Percentiles rank a stretch among this genome's conserved stretches.
phyloP scores from a whole-genome alignment of 2,797 vertebrate species.

The Clarias laeviceps region DNA sequence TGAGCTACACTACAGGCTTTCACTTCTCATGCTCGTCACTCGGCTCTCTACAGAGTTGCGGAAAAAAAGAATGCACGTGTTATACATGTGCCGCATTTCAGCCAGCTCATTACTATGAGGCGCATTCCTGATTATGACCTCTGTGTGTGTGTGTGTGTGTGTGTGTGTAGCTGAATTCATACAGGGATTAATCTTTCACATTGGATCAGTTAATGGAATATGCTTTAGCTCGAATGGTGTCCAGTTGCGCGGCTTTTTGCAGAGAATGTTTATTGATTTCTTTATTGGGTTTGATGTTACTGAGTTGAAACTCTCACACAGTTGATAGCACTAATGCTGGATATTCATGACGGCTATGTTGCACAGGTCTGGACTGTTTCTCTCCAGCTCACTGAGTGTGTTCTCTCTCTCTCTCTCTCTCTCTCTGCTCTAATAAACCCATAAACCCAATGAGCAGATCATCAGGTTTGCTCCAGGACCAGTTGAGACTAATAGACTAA shows the following conservation, averaged over 20 bases:
- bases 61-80: not conserved
- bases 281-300: not conserved
- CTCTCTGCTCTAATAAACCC: not conserved
- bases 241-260: not conserved
- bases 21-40: not conserved
- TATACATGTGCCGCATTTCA: not conserved
- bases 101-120: not conserved
- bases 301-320: not conserved
- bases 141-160: slow-evolving; percentile 4
- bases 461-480: not conserved
- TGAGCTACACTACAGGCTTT: too few species aligned
- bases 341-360: not conserved
- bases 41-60: not conserved
- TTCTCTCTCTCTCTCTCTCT: not conserved
- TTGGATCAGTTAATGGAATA: slow-evolving; percentile 2
- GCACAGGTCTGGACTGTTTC: too few species aligned
- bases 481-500: not conserved
- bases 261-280: slow-evolving; percentile 12
- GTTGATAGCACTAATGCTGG: not conserved
- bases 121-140: not conserved
- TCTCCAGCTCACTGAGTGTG: not conserved
- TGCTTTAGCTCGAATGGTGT: not conserved
- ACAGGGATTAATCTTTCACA: not conserved
- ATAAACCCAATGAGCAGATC: not conserved
- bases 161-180: not conserved